phyloP scores from a whole-genome alignment of 1,140 invertebrate genomes.

The Pollicipes pollicipes region DNA sequence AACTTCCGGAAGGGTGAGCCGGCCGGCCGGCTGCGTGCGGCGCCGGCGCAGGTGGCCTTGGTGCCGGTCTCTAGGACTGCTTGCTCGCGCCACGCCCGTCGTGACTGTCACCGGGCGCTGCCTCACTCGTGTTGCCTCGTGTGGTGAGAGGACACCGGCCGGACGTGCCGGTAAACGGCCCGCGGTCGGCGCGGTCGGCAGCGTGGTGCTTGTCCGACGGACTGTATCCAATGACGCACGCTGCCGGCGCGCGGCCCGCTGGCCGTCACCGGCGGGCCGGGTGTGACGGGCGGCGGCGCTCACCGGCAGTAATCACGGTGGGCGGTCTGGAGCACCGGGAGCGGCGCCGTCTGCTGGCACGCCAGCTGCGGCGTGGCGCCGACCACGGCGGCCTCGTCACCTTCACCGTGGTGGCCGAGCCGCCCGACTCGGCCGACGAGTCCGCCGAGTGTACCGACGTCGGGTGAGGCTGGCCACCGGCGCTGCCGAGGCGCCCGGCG shows the following conservation, averaged over 20 bases:
- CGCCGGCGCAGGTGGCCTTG: not conserved
- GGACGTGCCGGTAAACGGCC: no score
- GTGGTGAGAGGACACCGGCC: no score
- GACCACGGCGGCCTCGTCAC: not conserved
- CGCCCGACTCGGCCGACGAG: not conserved
- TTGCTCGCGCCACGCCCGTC: not conserved
- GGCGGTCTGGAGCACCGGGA: not conserved
- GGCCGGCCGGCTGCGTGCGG: not conserved
- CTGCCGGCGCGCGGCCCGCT: no score
- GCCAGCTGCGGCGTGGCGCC: not conserved
- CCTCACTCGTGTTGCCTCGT: no score
- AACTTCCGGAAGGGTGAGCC: conserved; percentile 17
- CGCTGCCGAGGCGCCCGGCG: no score
- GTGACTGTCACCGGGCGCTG: not conserved
- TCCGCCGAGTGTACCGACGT: not conserved
- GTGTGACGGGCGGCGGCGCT: not conserved
- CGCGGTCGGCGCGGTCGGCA: no score
- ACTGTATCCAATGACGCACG: no score
- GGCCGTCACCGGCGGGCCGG: no score
- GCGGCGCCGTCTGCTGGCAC: not conserved
- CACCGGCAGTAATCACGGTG: not conserved
- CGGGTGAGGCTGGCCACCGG: no score
- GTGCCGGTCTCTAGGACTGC: not conserved
- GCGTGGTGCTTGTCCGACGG: no score
- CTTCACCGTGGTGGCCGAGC: not conserved